Conservation (phyloP, 2,888 invertebrate genomes). For the Prosapia bicincta region DNA sequence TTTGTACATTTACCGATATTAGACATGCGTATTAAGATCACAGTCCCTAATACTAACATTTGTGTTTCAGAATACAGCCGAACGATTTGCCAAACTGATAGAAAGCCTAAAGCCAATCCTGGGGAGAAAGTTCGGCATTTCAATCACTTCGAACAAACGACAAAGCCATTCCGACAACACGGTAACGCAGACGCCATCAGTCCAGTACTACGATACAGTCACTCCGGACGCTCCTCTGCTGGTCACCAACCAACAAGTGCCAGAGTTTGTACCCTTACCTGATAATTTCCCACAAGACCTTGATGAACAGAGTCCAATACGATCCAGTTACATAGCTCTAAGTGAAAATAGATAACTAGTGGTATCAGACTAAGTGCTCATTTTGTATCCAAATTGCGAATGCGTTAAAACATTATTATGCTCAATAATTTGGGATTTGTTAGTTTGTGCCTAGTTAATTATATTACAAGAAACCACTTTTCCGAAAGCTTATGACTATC, state of each 20-base stretch:
- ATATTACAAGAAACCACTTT: no score
- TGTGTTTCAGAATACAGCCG: constrained; percentile 39
- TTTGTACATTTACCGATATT: no score
- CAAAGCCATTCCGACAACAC: constrained; percentile 11
- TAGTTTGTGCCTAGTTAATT: no score
- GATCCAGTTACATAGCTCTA: neutral
- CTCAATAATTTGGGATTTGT: no score
- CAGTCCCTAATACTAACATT: no score
- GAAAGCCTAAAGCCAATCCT: constrained; percentile 39
- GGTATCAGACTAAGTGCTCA: no score
- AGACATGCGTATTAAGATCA: no score
- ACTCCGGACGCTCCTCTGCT: neutral
- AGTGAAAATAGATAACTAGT: neutral
- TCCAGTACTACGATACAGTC: neutral
- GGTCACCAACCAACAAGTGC: neutral
- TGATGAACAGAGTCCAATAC: neutral
- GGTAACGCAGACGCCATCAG: neutral
- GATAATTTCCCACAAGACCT: neutral
- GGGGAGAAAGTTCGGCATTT: constrained; percentile 17
- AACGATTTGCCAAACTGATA: constrained; percentile 38
- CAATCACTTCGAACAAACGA: neutral
- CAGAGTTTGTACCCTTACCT: neutral
- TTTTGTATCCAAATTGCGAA: no score
- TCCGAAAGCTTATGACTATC: no score
- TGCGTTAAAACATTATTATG: no score